Evolutionary conservation across 2,888 invertebrate species (phyloP), one percentile per base, ranked within the genome.

Genomic region (Brachypterus glaber): DNA sequence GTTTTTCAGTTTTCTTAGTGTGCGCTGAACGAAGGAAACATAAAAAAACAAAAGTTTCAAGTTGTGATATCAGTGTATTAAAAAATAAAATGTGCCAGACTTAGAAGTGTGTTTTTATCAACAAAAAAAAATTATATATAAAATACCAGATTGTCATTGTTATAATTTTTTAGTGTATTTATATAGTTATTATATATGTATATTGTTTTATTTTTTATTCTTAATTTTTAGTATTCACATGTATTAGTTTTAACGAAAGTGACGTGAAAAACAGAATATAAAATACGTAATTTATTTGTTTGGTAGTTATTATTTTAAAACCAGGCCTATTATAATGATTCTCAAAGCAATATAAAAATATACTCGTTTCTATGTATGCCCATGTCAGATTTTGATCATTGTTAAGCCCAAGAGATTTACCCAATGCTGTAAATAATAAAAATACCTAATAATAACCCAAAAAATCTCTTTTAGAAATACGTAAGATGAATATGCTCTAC

Each of bases 31-130:
- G 47, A 45, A 50, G 44, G 35, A 39, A 42, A 40, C 43, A 44
- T 47, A 47, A 47, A 48, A 48, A 48, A 46, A n/a, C n/a, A n/a
- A 53, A 56, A 56, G 56, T 58, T 60, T 61, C 61, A 65, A 65
- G 65, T 66, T 66, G 66, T 66, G 66, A 66, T 54, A 54, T 63
- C 59, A 62, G 62, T 65, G 64, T 64, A 59, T 59, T n/a, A 59
- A 59, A 58, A 55, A 50, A 53, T 58, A 55, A 55, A 62, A 61
- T 61, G 63, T 64, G 63, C 64, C 61, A 63, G 64, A 63, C 59
- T 58, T 45, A 49, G 56, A 58, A 58, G 60, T 58, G 57, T 53
- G 53, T 51, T 55, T 57, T 46, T 50, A 50, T n/a, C n/a, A n/a
- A n/a, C n/a, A n/a, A n/a, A n/a, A n/a, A n/a, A n/a, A n/a, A n/a